These are phyloP conservation scores for Anarhynchus alexandrinus DNA, from an alignment of 2,113 vertebrate species.

Conservation along the genomic window DNA sequence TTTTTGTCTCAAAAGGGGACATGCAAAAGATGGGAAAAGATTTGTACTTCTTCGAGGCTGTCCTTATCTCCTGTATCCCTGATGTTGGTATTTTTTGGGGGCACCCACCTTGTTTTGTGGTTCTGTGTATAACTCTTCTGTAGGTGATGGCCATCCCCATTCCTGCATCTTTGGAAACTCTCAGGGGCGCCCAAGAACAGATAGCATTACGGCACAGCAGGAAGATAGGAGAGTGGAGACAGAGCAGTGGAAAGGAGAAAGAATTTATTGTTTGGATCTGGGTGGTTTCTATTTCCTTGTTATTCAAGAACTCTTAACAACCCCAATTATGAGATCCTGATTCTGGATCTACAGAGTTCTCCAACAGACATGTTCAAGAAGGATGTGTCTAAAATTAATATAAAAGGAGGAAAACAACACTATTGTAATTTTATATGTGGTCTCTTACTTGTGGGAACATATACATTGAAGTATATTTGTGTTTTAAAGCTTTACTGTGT, in stretches of 20 bases:
- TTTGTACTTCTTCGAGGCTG: background rate
- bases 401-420: background rate
- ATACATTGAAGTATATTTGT: background rate
- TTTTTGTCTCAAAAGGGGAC: background rate
- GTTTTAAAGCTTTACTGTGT: background rate
- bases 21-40: background rate
- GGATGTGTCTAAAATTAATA: background rate
- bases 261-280: background rate
- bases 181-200: accelerated
- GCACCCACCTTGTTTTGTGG: background rate
- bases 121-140: background rate
- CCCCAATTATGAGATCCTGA: background rate
- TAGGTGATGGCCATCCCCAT: background rate
- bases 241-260: background rate
- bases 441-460: background rate
- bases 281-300: background rate
- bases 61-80: background rate
- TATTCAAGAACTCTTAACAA: background rate
- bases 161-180: background rate
- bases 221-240: background rate
- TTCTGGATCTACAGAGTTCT: background rate
- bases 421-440: background rate
- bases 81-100: background rate
- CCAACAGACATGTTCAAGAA: background rate
- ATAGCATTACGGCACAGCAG: background rate